Evolutionary conservation across 2,888 invertebrate species (phyloP).

Genomic region (Metalampra italica): DNA sequence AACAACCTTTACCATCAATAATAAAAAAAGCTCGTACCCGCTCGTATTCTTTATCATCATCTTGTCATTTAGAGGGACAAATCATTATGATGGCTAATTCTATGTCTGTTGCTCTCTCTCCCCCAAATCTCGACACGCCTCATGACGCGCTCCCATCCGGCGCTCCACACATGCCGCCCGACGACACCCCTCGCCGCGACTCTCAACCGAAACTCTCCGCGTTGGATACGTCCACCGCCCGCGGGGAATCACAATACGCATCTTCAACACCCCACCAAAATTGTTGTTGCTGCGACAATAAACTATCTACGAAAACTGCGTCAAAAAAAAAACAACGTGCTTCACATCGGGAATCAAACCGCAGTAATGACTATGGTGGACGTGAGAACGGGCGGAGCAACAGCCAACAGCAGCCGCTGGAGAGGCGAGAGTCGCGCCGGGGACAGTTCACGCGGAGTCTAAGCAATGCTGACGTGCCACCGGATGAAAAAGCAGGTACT

Average conservation of each 20-base stretch:
- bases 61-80: conserved; percentile 56
- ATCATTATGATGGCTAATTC: conserved; percentile 78
- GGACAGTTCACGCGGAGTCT: conserved; percentile 87
- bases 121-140: conserved; percentile 71
- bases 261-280: conserved; percentile 16
- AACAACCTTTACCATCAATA: conserved; percentile 53
- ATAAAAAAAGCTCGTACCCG: conserved; percentile 57
- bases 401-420: conserved; percentile 70
- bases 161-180: conserved; percentile 49
- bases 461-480: conserved; percentile 88
- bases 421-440: conserved; percentile 77
- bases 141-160: conserved; percentile 67
- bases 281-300: conserved; percentile 22
- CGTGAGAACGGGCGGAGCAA: conserved; percentile 78
- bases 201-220: neutral
- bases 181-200: conserved; percentile 23
- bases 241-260: conserved; percentile 18
- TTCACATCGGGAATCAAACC: conserved; percentile 51
- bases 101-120: conserved; percentile 78
- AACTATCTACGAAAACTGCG: conserved; percentile 31
- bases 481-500: conserved; percentile 87
- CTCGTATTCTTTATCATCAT: conserved; percentile 53
- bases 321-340: conserved; percentile 28
- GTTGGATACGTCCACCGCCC: conserved; percentile 9
- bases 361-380: conserved; percentile 80